A percentile compares a stretch with the other conserved stretches of the same genome.
phyloP scores from a whole-genome alignment of 2,113 vertebrate genomes.

The Pholis gunnellus region DNA sequence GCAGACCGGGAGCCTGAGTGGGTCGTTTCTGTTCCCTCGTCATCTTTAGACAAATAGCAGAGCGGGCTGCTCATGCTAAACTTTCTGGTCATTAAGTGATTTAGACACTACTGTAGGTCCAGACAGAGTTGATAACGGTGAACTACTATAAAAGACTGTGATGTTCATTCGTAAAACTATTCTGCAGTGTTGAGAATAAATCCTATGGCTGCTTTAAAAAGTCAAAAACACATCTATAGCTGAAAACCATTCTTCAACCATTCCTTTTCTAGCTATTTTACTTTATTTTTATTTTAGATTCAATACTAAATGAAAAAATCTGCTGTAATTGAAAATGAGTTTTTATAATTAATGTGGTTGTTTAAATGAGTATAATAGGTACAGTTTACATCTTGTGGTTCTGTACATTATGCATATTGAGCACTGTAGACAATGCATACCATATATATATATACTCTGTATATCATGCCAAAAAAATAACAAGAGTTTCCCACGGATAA shows the following conservation, averaged over 20 bases:
- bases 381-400: neutral
- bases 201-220: neutral
- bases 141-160: neutral
- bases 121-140: neutral
- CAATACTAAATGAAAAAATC: neutral
- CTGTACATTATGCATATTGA: neutral
- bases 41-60: no score
- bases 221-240: neutral
- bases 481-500: no score
- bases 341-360: neutral
- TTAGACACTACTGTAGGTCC: neutral
- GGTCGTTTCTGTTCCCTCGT: neutral
- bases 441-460: no score
- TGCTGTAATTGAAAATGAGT: neutral
- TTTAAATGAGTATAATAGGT: neutral
- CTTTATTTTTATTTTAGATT: no score
- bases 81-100: neutral
- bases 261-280: neutral
- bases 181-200: neutral
- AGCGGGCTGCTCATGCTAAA: neutral
- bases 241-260: neutral
- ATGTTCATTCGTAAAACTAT: neutral
- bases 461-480: neutral
- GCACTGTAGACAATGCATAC: neutral
- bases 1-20: neutral